Evolutionary conservation across 2,888 invertebrate species (phyloP).

Genomic region (Xestia rhomboidea): DNA sequence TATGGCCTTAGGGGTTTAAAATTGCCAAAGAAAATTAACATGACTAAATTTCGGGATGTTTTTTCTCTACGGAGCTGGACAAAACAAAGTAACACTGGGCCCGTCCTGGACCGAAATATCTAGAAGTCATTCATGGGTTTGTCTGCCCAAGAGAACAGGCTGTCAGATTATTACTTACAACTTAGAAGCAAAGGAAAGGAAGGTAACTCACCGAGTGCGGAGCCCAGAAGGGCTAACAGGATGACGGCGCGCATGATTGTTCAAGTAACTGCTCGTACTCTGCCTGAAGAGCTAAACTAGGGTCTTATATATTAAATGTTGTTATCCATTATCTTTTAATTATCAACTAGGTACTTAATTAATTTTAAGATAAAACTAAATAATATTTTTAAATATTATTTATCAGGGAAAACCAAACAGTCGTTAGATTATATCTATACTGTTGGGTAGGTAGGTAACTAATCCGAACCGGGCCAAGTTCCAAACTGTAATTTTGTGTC

Average conservation of each 20-base stretch:
- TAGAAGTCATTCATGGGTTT: neutral
- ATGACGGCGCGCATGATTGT: slow-evolving; percentile 69
- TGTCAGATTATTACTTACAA: neutral
- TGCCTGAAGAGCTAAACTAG: neutral
- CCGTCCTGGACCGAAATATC: neutral
- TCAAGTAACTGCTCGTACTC: slow-evolving; percentile 18
- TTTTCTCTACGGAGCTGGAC: neutral
- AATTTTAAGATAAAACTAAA: slow-evolving; percentile 9
- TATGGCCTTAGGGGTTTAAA: neutral
- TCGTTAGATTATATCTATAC: neutral
- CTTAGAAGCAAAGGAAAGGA: neutral
- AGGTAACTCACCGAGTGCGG: slow-evolving; percentile 75
- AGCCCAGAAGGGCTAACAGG: slow-evolving; percentile 68
- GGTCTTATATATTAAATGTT: slow-evolving; percentile 41
- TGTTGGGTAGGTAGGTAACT: slow-evolving; percentile 6
- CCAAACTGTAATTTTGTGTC: neutral
- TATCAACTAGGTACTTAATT: slow-evolving; percentile 37
- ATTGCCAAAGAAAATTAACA: neutral
- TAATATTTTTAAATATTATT: neutral
- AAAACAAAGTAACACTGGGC: neutral
- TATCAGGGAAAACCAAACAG: neutral
- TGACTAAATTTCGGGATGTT: too few species aligned
- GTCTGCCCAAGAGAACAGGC: neutral
- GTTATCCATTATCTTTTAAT: slow-evolving; percentile 52
- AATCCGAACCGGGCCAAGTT: neutral